Base-by-base conservation (phyloP, 1,140 invertebrate genomes). In the Rhopalosiphum padi region DNA sequence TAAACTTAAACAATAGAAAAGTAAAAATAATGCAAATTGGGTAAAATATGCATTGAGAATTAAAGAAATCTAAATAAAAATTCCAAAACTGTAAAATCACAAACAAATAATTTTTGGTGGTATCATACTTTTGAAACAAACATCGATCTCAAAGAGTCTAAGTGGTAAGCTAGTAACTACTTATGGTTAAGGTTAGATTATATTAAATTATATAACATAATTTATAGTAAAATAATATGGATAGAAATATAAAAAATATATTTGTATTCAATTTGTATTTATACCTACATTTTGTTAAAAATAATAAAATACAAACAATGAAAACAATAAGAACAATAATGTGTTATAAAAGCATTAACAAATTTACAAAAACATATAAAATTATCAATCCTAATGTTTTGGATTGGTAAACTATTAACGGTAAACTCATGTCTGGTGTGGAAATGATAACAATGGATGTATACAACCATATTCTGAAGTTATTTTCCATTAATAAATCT, bases 401-500 rank as follows among this genome's bases (percentile, higher is more conserved):
- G 15, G 23, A n/a, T 77, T 21, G 15, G 15, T 77, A n/a, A 30
- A 60, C 30, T 46, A 88, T 2, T 53, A 53, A 88, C 11, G 21
- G n/a, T n/a, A 55, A 25, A 1, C 18, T 25, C 25, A 18, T 9
- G 8, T 55, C 25, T 22, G 9, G 6, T 18, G 30, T 55, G 23
- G 2, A n/a, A 0, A 22, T 51, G 8, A n/a, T 89, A 89, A 89
- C 0, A 1, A 53, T 15, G 21, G 48, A 55, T 37, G 35, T 30
- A 22, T 25, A 4, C 21, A 0, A 43, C 3, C 23, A 48, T 23
- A n/a, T 35, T 92, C 85, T n/a, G 43, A 0, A 6, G 8, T 85
- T 41, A 55, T 55, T 93, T 93, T 86, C 48, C 91, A 55, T 85
- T 93, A 18, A 93, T 86, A 86, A 86, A 93, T 25, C 91, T 93